Conservation (phyloP, 2,888 invertebrate genomes). For the Rhingia campestris region DNA sequence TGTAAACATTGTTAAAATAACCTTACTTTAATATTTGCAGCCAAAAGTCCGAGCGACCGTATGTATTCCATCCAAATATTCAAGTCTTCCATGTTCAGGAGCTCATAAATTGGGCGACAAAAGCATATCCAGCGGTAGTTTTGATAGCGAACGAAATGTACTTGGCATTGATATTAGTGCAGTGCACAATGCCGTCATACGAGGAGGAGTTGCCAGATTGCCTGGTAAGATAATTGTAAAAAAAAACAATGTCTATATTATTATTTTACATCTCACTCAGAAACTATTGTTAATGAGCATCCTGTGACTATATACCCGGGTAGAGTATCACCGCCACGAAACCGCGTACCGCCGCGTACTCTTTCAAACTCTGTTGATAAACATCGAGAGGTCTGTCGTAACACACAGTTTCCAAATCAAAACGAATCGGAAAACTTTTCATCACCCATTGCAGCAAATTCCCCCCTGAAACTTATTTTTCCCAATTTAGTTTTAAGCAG, state of each 20-base stretch:
- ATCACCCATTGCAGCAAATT: constrained; percentile 33
- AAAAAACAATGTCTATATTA: neutral
- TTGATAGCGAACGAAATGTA: constrained; percentile 81
- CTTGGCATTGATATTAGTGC: constrained; percentile 83
- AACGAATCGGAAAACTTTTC: constrained; percentile 40
- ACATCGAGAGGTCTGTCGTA: constrained; percentile 91
- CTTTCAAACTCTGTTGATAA: constrained; percentile 89
- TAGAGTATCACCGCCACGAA: constrained; percentile 79
- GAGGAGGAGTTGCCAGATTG: constrained; percentile 81
- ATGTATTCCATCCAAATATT: constrained; percentile 81
- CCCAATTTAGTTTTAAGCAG: constrained; percentile 40
- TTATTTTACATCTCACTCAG: constrained; percentile 69
- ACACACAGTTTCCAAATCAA: constrained; percentile 75
- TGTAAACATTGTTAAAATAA: neutral
- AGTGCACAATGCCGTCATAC: constrained; percentile 82
- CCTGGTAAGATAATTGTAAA: constrained; percentile 77
- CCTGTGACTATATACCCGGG: constrained; percentile 88
- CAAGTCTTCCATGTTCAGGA: constrained; percentile 82
- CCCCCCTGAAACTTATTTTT: constrained; percentile 66
- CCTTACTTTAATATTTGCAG: constrained; percentile 75
- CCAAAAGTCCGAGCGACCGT: constrained; percentile 81
- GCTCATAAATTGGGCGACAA: constrained; percentile 74
- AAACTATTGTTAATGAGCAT: constrained; percentile 85
- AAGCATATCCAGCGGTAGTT: constrained; percentile 77
- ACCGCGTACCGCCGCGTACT: constrained; percentile 87